Conservation (phyloP, 2,888 invertebrate species). For the Polydesmus complanatus region DNA sequence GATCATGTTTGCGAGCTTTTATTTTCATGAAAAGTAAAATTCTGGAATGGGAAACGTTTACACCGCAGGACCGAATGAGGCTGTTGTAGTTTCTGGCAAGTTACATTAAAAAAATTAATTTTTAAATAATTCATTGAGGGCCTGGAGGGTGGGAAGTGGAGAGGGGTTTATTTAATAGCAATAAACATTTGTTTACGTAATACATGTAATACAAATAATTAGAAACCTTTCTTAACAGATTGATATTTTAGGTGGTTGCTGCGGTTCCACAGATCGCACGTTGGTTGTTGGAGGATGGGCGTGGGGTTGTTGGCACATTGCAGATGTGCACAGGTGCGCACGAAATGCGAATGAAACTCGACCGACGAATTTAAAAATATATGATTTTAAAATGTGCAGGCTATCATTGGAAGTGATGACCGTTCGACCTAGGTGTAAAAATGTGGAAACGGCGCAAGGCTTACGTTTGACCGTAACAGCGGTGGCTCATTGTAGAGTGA, state of each 20-base stretch:
- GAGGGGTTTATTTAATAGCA: neutral
- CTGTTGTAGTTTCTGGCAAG: slow-evolving; percentile 91
- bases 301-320: slow-evolving; percentile 97
- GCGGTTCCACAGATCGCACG: slow-evolving; percentile 72
- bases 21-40: neutral
- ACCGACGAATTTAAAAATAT: neutral
- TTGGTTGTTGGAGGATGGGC: slow-evolving; percentile 95
- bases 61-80: slow-evolving; percentile 94
- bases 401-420: slow-evolving; percentile 65
- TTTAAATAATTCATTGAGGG: neutral
- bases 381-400: slow-evolving; percentile 20
- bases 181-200: too few species aligned
- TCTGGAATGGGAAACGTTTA: slow-evolving; percentile 82
- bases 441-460: slow-evolving; percentile 89
- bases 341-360: neutral
- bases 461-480: slow-evolving; percentile 93
- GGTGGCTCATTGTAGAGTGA: slow-evolving; percentile 93
- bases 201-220: too few species aligned
- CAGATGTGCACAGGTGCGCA: slow-evolving; percentile 71
- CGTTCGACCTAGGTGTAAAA: slow-evolving; percentile 87
- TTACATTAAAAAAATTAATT: slow-evolving; percentile 8
- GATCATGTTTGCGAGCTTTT: neutral
- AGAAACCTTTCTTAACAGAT: too few species aligned
- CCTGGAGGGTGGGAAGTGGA: too few species aligned
- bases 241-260: slow-evolving; percentile 82